Conservation (phyloP, 1,140 invertebrate species). For the Macrobrachium nipponense region DNA sequence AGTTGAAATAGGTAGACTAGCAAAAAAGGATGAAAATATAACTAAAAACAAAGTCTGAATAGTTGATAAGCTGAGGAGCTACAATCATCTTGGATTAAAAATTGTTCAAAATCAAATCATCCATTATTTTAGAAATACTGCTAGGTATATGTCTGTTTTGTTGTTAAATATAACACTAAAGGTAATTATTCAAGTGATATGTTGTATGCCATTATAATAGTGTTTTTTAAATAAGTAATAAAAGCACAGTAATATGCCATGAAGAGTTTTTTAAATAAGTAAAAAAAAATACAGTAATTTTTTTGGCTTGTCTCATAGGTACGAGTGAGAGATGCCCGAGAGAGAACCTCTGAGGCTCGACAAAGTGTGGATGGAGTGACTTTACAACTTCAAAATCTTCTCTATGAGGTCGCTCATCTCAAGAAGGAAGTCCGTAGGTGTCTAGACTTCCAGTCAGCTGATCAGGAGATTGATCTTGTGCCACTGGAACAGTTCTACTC, state of each 20-base stretch:
- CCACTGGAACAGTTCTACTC: conserved; percentile 86
- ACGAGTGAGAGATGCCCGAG: conserved; percentile 58
- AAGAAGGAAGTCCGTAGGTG: conserved; percentile 95
- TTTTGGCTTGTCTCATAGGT: conserved; percentile 33
- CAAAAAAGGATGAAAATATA: conserved; percentile 42
- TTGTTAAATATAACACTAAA: no score
- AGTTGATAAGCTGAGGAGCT: no score
- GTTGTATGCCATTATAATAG: no score
- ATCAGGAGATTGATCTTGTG: conserved; percentile 92
- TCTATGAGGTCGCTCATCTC: conserved; percentile 94
- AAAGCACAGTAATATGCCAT: no score
- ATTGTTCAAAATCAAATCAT: no score
- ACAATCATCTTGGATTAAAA: no score
- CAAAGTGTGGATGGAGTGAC: conserved; percentile 89
- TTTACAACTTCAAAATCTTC: conserved; percentile 91
- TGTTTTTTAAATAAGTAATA: no score
- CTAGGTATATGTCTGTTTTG: no score
- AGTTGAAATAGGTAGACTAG: conserved; percentile 50
- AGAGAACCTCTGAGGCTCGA: conserved; percentile 75
- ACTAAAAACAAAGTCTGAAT: no score
- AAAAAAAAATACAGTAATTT: not conserved
- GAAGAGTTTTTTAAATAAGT: not conserved
- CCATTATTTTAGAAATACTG: no score
- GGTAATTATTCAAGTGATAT: no score
- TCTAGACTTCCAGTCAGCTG: conserved; percentile 92